phyloP scores from a whole-genome alignment of 2,113 vertebrate species.

The Plotosus lineatus region DNA sequence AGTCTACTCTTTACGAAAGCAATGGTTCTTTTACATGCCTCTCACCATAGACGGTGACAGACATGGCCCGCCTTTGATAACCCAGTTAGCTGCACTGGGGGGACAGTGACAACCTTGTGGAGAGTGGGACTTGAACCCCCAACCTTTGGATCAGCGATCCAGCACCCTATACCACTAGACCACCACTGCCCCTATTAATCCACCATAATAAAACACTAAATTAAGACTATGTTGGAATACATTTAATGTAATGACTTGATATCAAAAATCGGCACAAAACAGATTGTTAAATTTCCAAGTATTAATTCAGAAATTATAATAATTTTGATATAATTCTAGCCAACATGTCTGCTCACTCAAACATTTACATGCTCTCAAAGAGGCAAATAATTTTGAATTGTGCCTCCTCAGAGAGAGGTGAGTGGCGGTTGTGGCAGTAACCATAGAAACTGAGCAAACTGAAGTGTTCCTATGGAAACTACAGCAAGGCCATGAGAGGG shows the following conservation, averaged over 20 bases:
- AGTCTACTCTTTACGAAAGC: too few relatives aligned
- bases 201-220: not conserved
- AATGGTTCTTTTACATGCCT: too few relatives aligned
- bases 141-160: too few relatives aligned
- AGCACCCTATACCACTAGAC: too few relatives aligned
- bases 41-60: too few relatives aligned
- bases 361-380: not conserved
- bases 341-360: not conserved
- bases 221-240: not conserved
- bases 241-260: not conserved
- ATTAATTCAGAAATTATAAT: not conserved
- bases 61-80: too few relatives aligned
- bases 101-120: too few relatives aligned
- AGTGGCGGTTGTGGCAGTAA: conserved; percentile 16
- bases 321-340: not conserved
- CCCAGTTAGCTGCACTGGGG: too few relatives aligned
- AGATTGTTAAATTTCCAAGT: not conserved
- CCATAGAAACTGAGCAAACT: conserved; percentile 49
- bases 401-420: conserved; percentile 24
- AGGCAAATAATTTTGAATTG: not conserved
- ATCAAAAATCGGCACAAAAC: not conserved
- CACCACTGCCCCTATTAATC: too few relatives aligned
- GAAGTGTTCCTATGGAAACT: conserved; percentile 47
- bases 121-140: too few relatives aligned
- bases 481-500: conserved; percentile 21